Percentiles rank a stretch among this genome's conserved stretches.
These are phyloP conservation scores for Xiphorhynchus erythropygius DNA, from an alignment of 2,797 vertebrate species.

Conservation along the genomic window DNA sequence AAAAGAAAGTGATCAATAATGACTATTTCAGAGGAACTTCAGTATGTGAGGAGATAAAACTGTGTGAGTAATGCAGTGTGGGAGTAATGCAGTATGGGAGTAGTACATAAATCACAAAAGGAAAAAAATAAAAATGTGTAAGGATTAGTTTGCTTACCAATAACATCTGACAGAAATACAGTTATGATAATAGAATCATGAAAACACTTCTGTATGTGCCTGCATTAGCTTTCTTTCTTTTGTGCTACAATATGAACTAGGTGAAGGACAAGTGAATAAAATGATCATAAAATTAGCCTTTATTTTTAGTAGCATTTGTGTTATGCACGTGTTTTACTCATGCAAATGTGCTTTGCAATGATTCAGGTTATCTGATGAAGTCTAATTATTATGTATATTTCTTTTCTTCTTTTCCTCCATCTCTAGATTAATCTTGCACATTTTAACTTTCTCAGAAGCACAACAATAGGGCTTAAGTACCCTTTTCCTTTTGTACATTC, in stretches of 20 bases:
- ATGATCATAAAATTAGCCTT: background rate
- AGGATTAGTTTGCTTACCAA: background rate
- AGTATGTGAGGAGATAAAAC: background rate
- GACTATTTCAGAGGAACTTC: background rate
- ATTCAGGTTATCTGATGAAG: background rate
- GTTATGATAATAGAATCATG: background rate
- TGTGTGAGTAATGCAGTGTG: background rate
- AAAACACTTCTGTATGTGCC: background rate
- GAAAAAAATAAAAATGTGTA: background rate
- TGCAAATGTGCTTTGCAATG: background rate
- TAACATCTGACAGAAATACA: background rate
- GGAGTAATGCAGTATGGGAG: background rate
- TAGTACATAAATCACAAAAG: background rate
- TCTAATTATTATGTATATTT: background rate
- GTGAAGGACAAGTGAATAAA: background rate
- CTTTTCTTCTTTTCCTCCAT: background rate
- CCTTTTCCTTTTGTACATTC: background rate
- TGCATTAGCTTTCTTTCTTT: background rate
- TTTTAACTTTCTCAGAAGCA: background rate
- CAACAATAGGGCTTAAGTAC: background rate
- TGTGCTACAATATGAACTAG: background rate
- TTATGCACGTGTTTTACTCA: background rate
- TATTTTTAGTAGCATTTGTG: slow-evolving; percentile 2
- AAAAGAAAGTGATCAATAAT: background rate
- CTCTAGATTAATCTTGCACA: background rate